Evolutionary conservation across 1,140 invertebrate genomes (phyloP), one percentile per base, ranked within the genome.

Genomic region (Dendroctonus ponderosae): DNA sequence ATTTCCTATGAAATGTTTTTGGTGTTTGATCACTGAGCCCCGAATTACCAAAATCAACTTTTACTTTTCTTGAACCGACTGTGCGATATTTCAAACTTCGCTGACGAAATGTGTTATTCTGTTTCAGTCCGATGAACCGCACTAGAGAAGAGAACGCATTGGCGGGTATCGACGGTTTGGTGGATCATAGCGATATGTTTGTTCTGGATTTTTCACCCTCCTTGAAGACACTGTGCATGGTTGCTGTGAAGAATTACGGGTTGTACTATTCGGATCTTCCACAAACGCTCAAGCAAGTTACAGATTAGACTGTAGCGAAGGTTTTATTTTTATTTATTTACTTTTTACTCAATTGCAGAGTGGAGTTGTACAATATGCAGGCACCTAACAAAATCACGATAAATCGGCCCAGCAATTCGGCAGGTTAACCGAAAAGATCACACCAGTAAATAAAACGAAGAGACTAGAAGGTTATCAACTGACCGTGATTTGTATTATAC

Each of bases 101-200:
- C 26, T 26, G 26, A 26, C 26, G 26, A 26, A 26, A 26, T 26
- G 26, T 26, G 12, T 37, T 48, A 49, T 12, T 57, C 49, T 44
- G 26, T 72, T 72, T 60, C 49, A 77, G 72, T 68, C 72, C 71
- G 46, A 58, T 66, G 7, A 11, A 41, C n/a, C 67, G 12, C 53
- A 62, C 15, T 56, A 60, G 41, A 44, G 60, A 43, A 53, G 52
- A 69, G 65, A 68, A 48, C 37, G 51, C 15, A 39, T 48, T 11
- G 62, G 38, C 44, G 5, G 51, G 62, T 37, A 49, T 39, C 14
- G 26, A 53, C 15, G 62, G 56, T 67, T 64, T 91, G 6, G 84
- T 87, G 62, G 91, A 92, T 74, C 90, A 91, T 73, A 89, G 88
- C 77, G 91, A 92, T 79, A 82, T 91, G 60, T 85, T 89, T 77